Evolutionary conservation across 2,797 vertebrate genomes (phyloP).

Genomic region (Cynopterus sphinx): DNA sequence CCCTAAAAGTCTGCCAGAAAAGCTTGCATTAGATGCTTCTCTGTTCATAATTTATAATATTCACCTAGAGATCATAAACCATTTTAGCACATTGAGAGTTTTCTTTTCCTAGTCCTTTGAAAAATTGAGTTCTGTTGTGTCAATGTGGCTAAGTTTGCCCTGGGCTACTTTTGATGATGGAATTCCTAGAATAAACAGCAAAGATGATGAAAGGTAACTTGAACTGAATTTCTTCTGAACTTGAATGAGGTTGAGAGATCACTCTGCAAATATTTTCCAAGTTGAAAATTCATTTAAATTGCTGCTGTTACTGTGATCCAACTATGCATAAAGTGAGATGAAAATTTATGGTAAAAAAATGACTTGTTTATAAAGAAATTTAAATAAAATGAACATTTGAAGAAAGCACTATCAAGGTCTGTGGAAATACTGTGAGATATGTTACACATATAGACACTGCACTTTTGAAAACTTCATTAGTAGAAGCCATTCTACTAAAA

Average conservation of each 20-base stretch:
- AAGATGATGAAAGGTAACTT: conserved; percentile 57
- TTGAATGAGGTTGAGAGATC: conserved; percentile 45
- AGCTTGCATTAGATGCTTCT: conserved; percentile 20
- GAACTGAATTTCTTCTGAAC: conserved; percentile 58
- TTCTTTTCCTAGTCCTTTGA: conserved; percentile 41
- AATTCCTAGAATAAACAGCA: conserved; percentile 70
- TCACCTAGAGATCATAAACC: conserved; percentile 11
- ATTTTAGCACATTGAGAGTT: conserved; percentile 11
- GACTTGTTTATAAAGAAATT: neutral
- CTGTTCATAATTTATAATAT: conserved; percentile 51
- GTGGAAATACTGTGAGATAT: conserved; percentile 45
- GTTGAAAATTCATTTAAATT: conserved; percentile 51
- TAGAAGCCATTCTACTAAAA: conserved; percentile 65
- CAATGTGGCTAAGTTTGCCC: conserved; percentile 34
- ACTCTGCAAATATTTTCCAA: conserved; percentile 45
- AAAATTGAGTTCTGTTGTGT: conserved; percentile 70
- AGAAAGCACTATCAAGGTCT: conserved; percentile 24
- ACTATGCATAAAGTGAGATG: conserved; percentile 41
- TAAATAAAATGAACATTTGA: conserved; percentile 61
- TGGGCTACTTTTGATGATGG: conserved; percentile 46
- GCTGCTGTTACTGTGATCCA: conserved; percentile 26
- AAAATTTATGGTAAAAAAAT: conserved; percentile 47
- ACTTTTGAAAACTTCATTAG: conserved; percentile 66
- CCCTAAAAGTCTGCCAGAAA: conserved; percentile 7
- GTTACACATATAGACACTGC: neutral